Evolutionary conservation across 1,140 invertebrate species (phyloP).

Genomic region (Oryctes rhinoceros): DNA sequence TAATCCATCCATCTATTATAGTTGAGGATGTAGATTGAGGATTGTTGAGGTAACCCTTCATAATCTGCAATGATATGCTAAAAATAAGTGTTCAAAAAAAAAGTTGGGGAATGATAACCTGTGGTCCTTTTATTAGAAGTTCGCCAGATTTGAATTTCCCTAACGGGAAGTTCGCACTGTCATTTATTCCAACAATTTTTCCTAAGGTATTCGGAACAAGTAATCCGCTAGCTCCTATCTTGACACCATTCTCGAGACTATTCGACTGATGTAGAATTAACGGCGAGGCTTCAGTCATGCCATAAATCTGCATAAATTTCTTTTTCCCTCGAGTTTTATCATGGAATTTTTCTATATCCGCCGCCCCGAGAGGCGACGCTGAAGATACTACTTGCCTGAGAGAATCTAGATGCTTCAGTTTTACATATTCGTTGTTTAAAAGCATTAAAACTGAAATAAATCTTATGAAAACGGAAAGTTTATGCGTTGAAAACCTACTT

Average conservation of each 20-base stretch:
- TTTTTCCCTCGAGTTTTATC: constrained; percentile 57
- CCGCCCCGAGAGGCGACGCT: constrained; percentile 72
- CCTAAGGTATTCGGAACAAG: constrained; percentile 44
- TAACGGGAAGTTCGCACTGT: constrained; percentile 62
- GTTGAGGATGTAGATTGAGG: constrained; percentile 70
- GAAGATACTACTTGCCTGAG: constrained; percentile 68
- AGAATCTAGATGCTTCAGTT: constrained; percentile 64
- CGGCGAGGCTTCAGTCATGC: constrained; percentile 70
- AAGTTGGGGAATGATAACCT: constrained; percentile 58
- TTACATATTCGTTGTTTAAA: constrained; percentile 69
- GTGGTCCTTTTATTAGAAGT: constrained; percentile 70
- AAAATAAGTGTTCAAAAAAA: not conserved
- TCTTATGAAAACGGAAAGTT: not conserved
- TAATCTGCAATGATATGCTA: constrained; percentile 63
- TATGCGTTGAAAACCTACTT: constrained; percentile 59
- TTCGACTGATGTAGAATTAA: constrained; percentile 59
- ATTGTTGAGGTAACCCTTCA: constrained; percentile 80
- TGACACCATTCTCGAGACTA: constrained; percentile 52
- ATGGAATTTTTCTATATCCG: constrained; percentile 66
- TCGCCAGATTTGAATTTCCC: constrained; percentile 67
- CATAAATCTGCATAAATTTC: constrained; percentile 63
- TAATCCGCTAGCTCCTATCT: constrained; percentile 62
- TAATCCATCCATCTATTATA: constrained; percentile 73
- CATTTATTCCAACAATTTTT: constrained; percentile 44
- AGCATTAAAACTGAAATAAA: constrained; percentile 71